These are phyloP conservation scores for Andrena bicolor DNA, from an alignment of 2,888 invertebrate species.

Conservation along the genomic window DNA sequence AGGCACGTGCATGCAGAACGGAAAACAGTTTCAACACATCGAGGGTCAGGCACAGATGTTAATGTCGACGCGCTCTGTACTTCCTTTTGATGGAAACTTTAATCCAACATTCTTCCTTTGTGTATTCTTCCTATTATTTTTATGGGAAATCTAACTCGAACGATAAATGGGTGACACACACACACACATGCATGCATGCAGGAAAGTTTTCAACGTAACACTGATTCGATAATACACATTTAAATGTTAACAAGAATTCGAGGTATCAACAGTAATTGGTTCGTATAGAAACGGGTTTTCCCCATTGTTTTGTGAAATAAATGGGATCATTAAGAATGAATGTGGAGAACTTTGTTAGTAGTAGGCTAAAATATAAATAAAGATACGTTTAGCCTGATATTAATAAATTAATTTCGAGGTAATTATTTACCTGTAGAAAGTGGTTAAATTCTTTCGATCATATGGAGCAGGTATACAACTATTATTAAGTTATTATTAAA, in stretches of 20 bases:
- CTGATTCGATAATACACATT: not conserved
- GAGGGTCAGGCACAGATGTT: not conserved
- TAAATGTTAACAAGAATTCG: not conserved
- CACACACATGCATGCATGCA: conserved; percentile 7
- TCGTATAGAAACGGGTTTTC: not conserved
- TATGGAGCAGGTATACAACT: too few relatives aligned
- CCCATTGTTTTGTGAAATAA: not conserved
- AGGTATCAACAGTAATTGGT: not conserved
- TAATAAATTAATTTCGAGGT: not conserved
- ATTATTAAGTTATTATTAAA: too few relatives aligned
- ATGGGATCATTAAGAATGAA: not conserved
- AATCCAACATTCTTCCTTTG: not conserved
- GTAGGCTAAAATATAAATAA: not conserved
- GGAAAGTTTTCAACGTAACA: not conserved
- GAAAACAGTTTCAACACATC: not conserved
- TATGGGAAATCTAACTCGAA: not conserved
- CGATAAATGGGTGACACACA: not conserved
- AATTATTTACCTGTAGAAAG: not conserved
- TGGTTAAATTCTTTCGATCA: too few relatives aligned
- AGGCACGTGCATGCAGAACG: conserved; percentile 21
- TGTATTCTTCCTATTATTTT: not conserved
- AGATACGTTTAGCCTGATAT: not conserved
- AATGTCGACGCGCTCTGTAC: not conserved
- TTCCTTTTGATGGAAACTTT: not conserved
- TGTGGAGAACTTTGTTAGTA: not conserved